Evolutionary conservation across 2,797 vertebrate species (phyloP).

Genomic region (Oceanodroma leucorhoa): DNA sequence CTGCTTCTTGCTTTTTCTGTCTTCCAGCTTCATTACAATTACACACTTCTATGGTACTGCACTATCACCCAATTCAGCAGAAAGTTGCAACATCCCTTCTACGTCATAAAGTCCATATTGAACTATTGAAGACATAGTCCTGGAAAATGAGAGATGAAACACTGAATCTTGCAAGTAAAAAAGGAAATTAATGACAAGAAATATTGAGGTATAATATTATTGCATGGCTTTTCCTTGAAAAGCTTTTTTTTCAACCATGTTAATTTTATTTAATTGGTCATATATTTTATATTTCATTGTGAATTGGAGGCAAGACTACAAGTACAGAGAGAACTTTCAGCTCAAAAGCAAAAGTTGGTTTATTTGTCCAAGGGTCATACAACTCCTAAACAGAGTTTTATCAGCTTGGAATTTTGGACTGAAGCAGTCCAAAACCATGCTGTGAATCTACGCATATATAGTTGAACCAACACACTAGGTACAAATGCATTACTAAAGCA

Average conservation of each 20-base stretch:
- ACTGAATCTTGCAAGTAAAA: neutral
- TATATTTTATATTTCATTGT: neutral
- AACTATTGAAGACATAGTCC: neutral
- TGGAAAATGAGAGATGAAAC: neutral
- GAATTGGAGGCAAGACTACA: neutral
- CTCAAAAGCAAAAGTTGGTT: neutral
- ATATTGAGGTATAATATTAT: neutral
- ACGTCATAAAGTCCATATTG: neutral
- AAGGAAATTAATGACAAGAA: neutral
- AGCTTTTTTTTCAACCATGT: fast-evolving
- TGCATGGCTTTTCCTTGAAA: neutral
- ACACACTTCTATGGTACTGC: neutral
- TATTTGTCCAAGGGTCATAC: neutral
- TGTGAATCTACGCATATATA: neutral
- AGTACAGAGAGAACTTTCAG: neutral
- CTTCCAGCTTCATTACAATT: neutral
- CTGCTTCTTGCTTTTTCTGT: neutral
- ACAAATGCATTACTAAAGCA: fast-evolving
- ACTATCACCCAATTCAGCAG: neutral
- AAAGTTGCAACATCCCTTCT: neutral
- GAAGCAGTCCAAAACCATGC: neutral
- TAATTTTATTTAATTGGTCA: neutral
- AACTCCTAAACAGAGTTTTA: neutral
- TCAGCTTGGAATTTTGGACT: neutral
- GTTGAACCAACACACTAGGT: neutral